Conservation (phyloP, 2,888 invertebrate genomes). For the Beris chalybata region DNA sequence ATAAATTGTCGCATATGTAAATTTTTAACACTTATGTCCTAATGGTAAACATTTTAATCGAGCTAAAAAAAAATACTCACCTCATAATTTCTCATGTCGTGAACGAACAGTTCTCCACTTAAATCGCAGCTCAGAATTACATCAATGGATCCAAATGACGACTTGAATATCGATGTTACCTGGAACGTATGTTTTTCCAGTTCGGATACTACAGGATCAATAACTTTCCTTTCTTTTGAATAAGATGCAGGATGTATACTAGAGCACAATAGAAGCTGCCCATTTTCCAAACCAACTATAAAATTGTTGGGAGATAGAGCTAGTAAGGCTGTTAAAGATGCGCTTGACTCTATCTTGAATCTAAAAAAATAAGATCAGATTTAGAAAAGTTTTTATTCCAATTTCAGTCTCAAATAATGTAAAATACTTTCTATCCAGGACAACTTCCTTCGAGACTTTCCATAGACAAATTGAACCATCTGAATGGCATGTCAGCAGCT, state of each 20-base stretch:
- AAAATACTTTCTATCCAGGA: conserved; percentile 47
- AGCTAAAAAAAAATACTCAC: conserved; percentile 39
- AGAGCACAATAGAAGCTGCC: conserved; percentile 50
- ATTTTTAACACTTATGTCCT: no score
- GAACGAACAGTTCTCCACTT: conserved; percentile 53
- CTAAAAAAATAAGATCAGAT: conserved; percentile 15
- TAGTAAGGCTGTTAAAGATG: conserved; percentile 47
- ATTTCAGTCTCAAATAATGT: not conserved
- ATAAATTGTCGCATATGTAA: no score
- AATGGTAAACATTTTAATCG: no score
- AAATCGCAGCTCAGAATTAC: conserved; percentile 52
- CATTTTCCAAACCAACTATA: conserved; percentile 51
- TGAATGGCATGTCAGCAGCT: conserved; percentile 49
- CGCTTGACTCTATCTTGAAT: conserved; percentile 32
- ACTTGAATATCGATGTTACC: conserved; percentile 46
- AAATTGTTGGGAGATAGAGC: conserved; percentile 47
- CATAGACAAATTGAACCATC: conserved; percentile 51
- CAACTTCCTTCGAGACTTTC: conserved; percentile 46
- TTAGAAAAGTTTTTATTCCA: not conserved
- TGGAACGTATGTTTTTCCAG: conserved; percentile 51
- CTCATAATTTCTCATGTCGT: conserved; percentile 47
- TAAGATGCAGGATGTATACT: conserved; percentile 37
- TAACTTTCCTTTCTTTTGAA: conserved; percentile 3
- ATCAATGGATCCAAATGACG: conserved; percentile 43
- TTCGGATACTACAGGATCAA: conserved; percentile 39